These are phyloP conservation scores for Passerculus sandwichensis DNA, from an alignment of 2,797 vertebrate genomes.

Conservation along the genomic window DNA sequence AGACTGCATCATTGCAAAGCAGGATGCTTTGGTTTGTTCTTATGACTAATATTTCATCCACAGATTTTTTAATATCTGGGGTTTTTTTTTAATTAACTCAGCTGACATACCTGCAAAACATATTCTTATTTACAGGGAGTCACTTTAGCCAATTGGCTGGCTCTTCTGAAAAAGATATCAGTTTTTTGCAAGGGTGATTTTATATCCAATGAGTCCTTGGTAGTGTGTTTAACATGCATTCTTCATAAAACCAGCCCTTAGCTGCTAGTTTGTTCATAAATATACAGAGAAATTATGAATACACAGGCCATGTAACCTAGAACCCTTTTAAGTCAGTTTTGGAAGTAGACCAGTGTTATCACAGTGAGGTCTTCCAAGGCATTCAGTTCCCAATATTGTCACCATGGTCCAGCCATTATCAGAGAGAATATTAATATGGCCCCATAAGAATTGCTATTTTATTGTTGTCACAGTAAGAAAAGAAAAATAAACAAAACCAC, in stretches of 20 bases:
- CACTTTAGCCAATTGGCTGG: neutral
- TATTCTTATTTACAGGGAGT: neutral
- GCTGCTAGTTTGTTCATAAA: neutral
- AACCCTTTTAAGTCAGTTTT: neutral
- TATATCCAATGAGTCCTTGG: neutral
- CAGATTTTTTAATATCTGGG: neutral
- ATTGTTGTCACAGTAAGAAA: neutral
- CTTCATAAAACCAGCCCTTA: neutral
- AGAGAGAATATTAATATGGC: neutral
- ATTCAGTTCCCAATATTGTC: neutral
- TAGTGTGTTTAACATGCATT: neutral
- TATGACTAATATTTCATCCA: neutral
- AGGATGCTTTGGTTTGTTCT: neutral
- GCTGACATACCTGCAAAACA: neutral
- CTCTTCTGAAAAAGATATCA: neutral
- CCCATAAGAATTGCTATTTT: neutral
- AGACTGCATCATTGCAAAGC: neutral
- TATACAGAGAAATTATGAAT: neutral
- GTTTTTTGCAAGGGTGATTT: neutral
- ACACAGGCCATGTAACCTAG: neutral
- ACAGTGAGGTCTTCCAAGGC: neutral
- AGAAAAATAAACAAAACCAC: neutral
- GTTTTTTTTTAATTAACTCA: neutral
- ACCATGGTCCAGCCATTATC: neutral
- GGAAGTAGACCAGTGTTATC: neutral